phyloP scores from a whole-genome alignment of 2,888 invertebrate genomes.

The Carpatolechia fugitivella region DNA sequence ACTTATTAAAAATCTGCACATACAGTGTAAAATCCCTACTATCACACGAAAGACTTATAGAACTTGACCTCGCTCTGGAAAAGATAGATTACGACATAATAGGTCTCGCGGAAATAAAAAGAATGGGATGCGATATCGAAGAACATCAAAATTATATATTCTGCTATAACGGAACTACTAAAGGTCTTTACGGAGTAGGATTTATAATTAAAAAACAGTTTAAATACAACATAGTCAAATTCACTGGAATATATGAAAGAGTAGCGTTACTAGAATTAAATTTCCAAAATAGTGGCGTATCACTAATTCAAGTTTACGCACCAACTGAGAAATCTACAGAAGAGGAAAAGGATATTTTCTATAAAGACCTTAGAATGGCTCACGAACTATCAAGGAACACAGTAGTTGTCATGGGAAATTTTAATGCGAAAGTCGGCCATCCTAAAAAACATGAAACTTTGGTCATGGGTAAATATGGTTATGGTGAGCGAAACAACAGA shows the following conservation, averaged over 20 bases:
- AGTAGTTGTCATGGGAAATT: too few species aligned
- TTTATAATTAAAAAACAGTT: slow-evolving; percentile 24
- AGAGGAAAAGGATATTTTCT: background rate
- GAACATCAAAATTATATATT: slow-evolving; percentile 27
- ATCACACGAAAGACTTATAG: background rate
- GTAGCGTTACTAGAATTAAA: background rate
- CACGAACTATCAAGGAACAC: too few species aligned
- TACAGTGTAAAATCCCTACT: background rate
- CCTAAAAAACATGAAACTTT: background rate
- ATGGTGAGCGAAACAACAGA: background rate
- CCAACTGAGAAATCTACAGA: background rate
- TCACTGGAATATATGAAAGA: too few species aligned
- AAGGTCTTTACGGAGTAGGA: slow-evolving; percentile 26
- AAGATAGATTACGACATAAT: slow-evolving; percentile 26
- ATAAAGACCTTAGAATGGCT: background rate
- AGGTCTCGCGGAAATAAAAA: slow-evolving; percentile 25
- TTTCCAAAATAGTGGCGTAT: background rate
- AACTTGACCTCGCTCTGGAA: slow-evolving; percentile 19
- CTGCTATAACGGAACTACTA: slow-evolving; percentile 19
- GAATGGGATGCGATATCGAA: slow-evolving; percentile 23
- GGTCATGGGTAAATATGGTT: background rate
- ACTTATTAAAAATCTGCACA: background rate
- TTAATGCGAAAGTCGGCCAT: background rate
- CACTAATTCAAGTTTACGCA: background rate
- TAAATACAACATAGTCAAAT: too few species aligned